Evolutionary conservation across 2,113 vertebrate species (phyloP).

Genomic region (Sterrhoptilus dennistouni): DNA sequence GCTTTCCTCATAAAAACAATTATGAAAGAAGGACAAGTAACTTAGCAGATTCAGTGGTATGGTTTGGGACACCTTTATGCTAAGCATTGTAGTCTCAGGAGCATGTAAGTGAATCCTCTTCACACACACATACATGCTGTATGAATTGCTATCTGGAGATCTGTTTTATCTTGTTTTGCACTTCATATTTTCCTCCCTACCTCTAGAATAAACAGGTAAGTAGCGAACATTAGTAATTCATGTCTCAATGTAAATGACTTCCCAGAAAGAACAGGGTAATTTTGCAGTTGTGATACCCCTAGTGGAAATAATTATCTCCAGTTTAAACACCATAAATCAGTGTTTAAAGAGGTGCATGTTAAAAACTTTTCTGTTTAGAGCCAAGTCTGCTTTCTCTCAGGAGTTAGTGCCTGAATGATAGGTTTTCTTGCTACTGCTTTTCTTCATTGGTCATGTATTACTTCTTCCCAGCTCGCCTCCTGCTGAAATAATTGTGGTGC

Average conservation of each 20-base stretch:
- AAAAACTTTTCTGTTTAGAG: background rate
- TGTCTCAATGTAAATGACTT: background rate
- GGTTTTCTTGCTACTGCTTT: slow-evolving; percentile 49
- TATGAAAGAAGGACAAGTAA: background rate
- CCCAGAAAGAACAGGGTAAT: background rate
- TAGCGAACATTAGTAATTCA: background rate
- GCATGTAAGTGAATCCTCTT: background rate
- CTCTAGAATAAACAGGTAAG: background rate
- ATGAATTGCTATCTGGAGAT: background rate
- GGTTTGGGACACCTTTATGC: background rate
- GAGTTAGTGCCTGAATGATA: background rate
- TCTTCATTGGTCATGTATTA: slow-evolving; percentile 16
- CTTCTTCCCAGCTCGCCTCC: slow-evolving; percentile 48
- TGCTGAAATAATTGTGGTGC: slow-evolving; percentile 61
- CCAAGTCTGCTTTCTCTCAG: slow-evolving; percentile 37
- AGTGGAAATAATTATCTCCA: slow-evolving; percentile 29
- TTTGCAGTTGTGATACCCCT: background rate
- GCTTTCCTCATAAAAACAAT: background rate
- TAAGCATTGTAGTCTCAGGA: background rate
- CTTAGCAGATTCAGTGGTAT: background rate
- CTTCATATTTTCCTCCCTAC: background rate
- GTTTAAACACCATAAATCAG: slow-evolving; percentile 47
- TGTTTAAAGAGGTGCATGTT: slow-evolving; percentile 1
- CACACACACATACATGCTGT: background rate
- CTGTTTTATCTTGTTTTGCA: background rate